Evolutionary conservation across 2,113 vertebrate genomes (phyloP).

Genomic region (Sceloporus undulatus): DNA sequence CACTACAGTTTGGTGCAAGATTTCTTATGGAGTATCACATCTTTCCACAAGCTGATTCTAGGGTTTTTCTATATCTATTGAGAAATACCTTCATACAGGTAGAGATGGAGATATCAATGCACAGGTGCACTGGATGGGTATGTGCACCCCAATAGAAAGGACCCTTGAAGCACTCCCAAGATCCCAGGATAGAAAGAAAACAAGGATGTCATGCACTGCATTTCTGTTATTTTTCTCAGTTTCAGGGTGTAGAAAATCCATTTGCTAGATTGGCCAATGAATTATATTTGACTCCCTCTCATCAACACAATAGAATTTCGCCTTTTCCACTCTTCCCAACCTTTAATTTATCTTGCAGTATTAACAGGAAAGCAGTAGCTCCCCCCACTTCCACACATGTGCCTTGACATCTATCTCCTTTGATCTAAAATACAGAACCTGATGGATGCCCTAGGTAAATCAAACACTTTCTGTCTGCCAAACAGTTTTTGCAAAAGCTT

Average conservation of each 20-base stretch:
- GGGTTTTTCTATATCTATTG: too few species aligned
- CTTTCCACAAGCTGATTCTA: too few species aligned
- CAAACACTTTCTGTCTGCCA: constrained; percentile 78
- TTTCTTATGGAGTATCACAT: too few species aligned
- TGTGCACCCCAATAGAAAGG: too few species aligned
- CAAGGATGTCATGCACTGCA: constrained; percentile 1
- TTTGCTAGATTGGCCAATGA: constrained; percentile 46
- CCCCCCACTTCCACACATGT: constrained; percentile 68
- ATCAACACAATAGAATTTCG: constrained; percentile 35
- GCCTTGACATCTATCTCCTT: constrained; percentile 80
- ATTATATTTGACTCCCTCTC: constrained; percentile 46
- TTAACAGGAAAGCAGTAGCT: constrained; percentile 71
- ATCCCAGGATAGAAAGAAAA: too few species aligned
- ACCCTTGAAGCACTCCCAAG: too few species aligned
- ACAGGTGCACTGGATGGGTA: too few species aligned
- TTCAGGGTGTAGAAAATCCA: constrained; percentile 51
- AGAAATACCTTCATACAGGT: too few species aligned
- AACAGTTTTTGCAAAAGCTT: constrained; percentile 79
- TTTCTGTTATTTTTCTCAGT: constrained; percentile 30
- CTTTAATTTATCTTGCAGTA: constrained; percentile 63
- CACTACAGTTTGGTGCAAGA: too few species aligned
- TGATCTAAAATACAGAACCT: constrained; percentile 77
- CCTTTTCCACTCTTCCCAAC: constrained; percentile 58
- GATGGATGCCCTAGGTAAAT: constrained; percentile 80
- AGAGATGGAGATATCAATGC: too few species aligned